Conservation (phyloP, 1,140 invertebrate species). For the Cotesia typhae region DNA sequence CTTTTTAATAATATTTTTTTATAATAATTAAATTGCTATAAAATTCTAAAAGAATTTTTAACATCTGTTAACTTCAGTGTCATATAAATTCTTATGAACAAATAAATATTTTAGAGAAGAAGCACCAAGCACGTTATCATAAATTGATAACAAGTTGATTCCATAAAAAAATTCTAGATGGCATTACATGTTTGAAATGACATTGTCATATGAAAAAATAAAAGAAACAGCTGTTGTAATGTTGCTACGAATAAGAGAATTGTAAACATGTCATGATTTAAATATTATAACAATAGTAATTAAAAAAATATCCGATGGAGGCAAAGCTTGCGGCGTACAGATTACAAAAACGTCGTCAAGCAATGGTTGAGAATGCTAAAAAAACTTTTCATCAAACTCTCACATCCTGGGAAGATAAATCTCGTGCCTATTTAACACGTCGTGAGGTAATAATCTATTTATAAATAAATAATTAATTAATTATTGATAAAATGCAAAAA, state of each 20-base stretch:
- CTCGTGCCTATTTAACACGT: not conserved
- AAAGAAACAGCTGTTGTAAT: too few species aligned
- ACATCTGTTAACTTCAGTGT: too few species aligned
- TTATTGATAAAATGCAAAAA: constrained; percentile 19
- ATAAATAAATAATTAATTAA: constrained; percentile 21
- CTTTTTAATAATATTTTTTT: too few species aligned
- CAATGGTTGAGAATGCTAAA: constrained; percentile 49
- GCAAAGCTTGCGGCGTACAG: constrained; percentile 52
- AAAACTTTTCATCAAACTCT: constrained; percentile 45
- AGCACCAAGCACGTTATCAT: too few species aligned
- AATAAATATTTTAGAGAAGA: too few species aligned
- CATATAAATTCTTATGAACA: too few species aligned
- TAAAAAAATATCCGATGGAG: constrained; percentile 46
- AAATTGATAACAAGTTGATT: too few species aligned
- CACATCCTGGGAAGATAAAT: constrained; percentile 39
- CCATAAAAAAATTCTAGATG: too few species aligned
- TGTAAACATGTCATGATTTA: constrained; percentile 7
- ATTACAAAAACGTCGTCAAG: constrained; percentile 46
- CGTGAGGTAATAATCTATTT: constrained; percentile 50
- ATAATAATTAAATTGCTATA: too few species aligned
- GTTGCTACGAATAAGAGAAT: too few species aligned
- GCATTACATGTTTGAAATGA: too few species aligned
- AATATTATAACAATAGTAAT: not conserved
- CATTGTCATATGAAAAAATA: not conserved
- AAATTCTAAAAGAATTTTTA: too few species aligned